Evolutionary conservation across 2,113 vertebrate genomes (phyloP), one percentile per base, ranked within the genome.

Genomic region (Origma solitaria): DNA sequence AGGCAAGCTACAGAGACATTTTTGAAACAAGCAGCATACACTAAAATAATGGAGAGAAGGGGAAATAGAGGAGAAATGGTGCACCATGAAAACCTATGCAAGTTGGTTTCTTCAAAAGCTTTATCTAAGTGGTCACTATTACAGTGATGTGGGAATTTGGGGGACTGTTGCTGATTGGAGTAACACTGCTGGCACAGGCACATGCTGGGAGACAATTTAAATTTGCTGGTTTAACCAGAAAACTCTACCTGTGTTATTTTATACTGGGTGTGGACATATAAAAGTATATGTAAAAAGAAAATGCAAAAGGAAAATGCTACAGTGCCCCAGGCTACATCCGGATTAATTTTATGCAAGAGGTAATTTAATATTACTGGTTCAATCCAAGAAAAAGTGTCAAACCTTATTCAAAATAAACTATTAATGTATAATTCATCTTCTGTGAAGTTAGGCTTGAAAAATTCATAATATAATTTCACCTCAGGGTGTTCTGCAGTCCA

Each of bases 341-440:
- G 33, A 88, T 49, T 51, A 80, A 80, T 80, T 88, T 72, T 60
- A 80, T 31, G 27, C 40, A 85, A 90, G 12, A 38, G 30, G 21
- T 69, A 92, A 78, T 92, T 94, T 71, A 92, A 58, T 16, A 86
- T 38, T 69, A 85, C 35, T n/a, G 22, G 21, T 40, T 76, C 40
- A 87, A 65, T 64, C 20, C 37, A 82, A 60, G 54, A 51, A 81
- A 44, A 61, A 56, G 28, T 5, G 18, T 49, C n/a, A 80, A 54
- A 19, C 45, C 91, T 82, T 85, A 37, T 68, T 91, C 57, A 76
- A 92, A 94, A 94, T 35, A 90, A 93, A 93, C 58, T 87, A 72
- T 56, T 90, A 13, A 56, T 27, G n/a, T 28, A 85, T 85, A 92
- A 83, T 77, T 85, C 17, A 76, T 51, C 42, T 72, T 76, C 79